Conservation (phyloP, 2,888 invertebrate genomes). For the Sympetrum striolatum region DNA sequence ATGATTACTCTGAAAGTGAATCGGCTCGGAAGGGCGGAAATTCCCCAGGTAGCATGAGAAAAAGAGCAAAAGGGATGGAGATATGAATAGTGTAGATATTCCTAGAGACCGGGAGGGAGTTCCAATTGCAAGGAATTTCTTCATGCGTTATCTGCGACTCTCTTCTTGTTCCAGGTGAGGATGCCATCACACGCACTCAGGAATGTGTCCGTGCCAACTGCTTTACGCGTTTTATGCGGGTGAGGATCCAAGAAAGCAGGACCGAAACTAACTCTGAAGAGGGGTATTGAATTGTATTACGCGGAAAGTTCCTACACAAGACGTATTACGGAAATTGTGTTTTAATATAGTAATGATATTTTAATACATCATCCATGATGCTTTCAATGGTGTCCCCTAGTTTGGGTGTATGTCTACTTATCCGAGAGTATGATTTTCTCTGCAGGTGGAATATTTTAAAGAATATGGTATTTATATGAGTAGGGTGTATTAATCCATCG, state of each 20-base stretch:
- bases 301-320: too few relatives aligned
- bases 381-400: too few relatives aligned
- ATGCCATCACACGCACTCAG: background rate
- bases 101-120: background rate
- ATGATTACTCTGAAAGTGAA: background rate
- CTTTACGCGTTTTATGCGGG: background rate
- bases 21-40: background rate
- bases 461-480: too few relatives aligned
- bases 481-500: too few relatives aligned
- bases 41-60: background rate
- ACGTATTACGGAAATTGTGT: too few relatives aligned
- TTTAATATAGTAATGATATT: too few relatives aligned
- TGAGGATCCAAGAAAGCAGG: background rate
- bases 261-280: background rate
- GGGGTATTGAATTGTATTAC: too few relatives aligned
- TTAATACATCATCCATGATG: too few relatives aligned
- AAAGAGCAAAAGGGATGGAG: background rate
- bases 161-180: background rate
- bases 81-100: conserved; percentile 20
- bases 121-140: conserved; percentile 3
- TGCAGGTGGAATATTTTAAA: too few relatives aligned
- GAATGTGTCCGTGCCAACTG: background rate
- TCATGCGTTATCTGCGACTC: background rate
- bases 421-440: too few relatives aligned
- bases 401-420: too few relatives aligned